phyloP scores from a whole-genome alignment of 2,113 vertebrate genomes.

The Heterochromis multidens region DNA sequence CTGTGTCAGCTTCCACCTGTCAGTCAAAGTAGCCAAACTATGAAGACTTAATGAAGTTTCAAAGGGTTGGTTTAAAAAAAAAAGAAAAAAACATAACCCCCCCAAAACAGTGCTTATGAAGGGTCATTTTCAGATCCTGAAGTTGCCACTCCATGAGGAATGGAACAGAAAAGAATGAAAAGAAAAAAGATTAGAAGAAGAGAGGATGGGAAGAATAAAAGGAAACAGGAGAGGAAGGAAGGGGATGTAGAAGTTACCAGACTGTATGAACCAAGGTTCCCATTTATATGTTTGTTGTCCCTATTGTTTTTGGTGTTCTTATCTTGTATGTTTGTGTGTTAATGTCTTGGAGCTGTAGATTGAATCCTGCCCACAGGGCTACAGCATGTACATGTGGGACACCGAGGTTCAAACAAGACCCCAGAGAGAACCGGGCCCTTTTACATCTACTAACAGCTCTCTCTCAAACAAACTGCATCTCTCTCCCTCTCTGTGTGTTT shows the following conservation, averaged over 20 bases:
- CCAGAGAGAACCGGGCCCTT: slow-evolving; percentile 25
- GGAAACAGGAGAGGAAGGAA: too few relatives aligned
- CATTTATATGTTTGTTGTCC: neutral
- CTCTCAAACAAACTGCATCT: neutral
- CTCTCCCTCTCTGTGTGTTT: slow-evolving; percentile 52
- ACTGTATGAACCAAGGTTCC: slow-evolving; percentile 40
- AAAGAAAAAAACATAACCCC: neutral
- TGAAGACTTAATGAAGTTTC: neutral
- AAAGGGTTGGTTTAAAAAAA: neutral
- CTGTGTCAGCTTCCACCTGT: neutral
- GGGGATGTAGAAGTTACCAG: too few relatives aligned
- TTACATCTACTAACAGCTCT: slow-evolving; percentile 56
- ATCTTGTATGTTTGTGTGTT: neutral
- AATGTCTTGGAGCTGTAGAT: slow-evolving; percentile 21
- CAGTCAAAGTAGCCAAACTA: neutral
- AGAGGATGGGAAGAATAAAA: neutral
- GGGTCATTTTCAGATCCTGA: neutral
- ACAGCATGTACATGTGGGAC: slow-evolving; percentile 11
- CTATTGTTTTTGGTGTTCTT: neutral
- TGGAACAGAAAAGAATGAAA: neutral
- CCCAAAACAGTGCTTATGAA: neutral
- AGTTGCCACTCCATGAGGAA: neutral
- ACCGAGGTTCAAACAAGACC: slow-evolving; percentile 60
- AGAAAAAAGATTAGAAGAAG: neutral
- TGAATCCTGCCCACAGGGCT: slow-evolving; percentile 49